Conservation (phyloP, 1,140 invertebrate genomes). For the Atopsyche davidsoni region DNA sequence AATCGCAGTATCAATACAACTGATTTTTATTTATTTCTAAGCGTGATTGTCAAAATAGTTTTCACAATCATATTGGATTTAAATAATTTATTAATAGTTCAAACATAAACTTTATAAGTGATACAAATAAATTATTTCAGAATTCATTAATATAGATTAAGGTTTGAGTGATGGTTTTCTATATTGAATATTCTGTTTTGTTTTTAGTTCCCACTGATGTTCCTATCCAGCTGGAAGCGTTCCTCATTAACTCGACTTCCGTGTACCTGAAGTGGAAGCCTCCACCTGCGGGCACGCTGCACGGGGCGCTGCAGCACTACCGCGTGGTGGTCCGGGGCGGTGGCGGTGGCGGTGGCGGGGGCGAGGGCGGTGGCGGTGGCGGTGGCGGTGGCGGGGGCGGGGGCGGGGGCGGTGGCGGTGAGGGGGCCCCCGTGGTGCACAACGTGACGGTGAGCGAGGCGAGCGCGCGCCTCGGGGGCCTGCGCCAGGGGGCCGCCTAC, state of each 20-base stretch:
- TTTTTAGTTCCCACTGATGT: constrained; percentile 67
- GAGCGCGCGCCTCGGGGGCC: constrained; percentile 13
- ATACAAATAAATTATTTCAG: too few species aligned
- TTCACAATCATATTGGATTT: too few species aligned
- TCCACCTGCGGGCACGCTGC: constrained; percentile 61
- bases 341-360: neutral
- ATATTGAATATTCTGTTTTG: constrained; percentile 14
- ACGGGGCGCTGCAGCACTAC: constrained; percentile 65
- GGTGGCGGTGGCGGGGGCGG: constrained; percentile 33
- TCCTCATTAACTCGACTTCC: constrained; percentile 70
- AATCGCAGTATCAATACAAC: too few species aligned
- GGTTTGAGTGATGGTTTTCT: neutral
- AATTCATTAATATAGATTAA: too few species aligned
- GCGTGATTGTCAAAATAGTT: too few species aligned
- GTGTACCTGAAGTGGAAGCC: constrained; percentile 79
- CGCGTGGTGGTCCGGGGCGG: constrained; percentile 34
- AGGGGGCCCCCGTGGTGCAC: constrained; percentile 16
- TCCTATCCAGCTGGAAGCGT: constrained; percentile 71
- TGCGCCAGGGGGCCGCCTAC: constrained; percentile 15
- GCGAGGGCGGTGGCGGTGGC: neutral
- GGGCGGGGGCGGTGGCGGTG: constrained; percentile 29
- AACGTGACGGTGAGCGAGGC: constrained; percentile 16
- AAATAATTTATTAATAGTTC: too few species aligned
- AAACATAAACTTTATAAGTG: too few species aligned
- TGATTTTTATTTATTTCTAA: too few species aligned